phyloP scores from a whole-genome alignment of 2,888 invertebrate genomes.

The Creontiades dilutus region DNA sequence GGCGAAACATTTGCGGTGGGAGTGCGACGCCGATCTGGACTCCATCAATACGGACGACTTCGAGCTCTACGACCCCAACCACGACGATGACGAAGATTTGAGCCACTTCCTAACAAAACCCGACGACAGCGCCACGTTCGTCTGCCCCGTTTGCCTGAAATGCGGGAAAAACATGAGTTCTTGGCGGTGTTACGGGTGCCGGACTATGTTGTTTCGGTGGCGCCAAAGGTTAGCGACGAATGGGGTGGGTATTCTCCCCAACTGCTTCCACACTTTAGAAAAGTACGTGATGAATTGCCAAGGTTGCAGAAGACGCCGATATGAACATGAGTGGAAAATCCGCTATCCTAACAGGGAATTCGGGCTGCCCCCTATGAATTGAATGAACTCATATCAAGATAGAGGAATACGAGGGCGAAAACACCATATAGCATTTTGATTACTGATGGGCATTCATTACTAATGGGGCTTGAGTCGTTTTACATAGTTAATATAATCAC shows the following conservation, averaged over 20 bases:
- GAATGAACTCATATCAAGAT: too few relatives aligned
- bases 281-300: neutral
- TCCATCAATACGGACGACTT: neutral
- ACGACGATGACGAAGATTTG: conserved; percentile 2
- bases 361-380: neutral
- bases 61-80: neutral
- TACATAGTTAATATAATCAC: too few relatives aligned
- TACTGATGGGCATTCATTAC: too few relatives aligned
- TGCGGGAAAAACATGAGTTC: neutral
- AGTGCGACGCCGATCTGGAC: conserved; percentile 3
- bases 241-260: neutral
- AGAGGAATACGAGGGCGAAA: too few relatives aligned
- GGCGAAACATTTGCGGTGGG: neutral
- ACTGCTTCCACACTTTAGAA: neutral
- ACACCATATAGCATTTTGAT: too few relatives aligned
- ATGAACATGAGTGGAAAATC: neutral
- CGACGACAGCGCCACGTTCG: too few relatives aligned
- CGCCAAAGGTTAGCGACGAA: neutral
- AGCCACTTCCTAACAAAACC: too few relatives aligned
- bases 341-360: neutral
- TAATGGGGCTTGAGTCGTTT: too few relatives aligned
- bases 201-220: conserved; percentile 8
- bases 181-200: conserved; percentile 1
- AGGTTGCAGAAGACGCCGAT: conserved; percentile 9
- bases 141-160: neutral